phyloP scores from a whole-genome alignment of 2,113 vertebrate species.

The Elgaria multicarinata region DNA sequence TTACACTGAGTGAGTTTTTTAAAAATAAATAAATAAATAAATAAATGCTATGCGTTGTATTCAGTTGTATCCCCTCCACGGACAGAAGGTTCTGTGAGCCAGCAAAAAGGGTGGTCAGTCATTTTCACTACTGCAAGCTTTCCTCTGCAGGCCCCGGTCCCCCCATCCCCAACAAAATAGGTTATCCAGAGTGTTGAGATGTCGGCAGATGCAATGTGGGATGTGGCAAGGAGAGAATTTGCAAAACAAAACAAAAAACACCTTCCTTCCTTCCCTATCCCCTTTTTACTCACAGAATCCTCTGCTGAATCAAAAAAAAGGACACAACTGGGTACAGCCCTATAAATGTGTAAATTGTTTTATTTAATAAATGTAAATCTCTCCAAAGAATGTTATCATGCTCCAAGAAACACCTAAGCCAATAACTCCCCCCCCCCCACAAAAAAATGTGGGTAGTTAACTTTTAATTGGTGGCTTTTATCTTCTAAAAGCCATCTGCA shows the following conservation, averaged over 20 bases:
- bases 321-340: neutral
- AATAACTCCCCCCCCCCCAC: slow-evolving; percentile 41
- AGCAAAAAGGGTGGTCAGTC: neutral
- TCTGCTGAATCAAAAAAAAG: neutral
- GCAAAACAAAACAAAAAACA: too few species aligned
- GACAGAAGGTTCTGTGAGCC: neutral
- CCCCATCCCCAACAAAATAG: neutral
- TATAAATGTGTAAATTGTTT: neutral
- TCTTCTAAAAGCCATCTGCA: slow-evolving; percentile 39
- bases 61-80: too few species aligned
- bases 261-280: neutral
- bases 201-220: neutral
- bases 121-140: too few species aligned
- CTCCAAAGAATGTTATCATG: slow-evolving; percentile 42
- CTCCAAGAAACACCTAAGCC: neutral
- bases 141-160: too few species aligned
- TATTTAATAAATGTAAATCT: slow-evolving; percentile 14
- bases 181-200: neutral
- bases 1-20: neutral
- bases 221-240: neutral
- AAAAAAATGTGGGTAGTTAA: slow-evolving; percentile 25
- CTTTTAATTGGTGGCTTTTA: slow-evolving; percentile 17
- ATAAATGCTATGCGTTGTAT: neutral
- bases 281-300: neutral
- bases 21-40: neutral